phyloP scores from a whole-genome alignment of 2,797 vertebrate species.

The Sebastiscus tertius region DNA sequence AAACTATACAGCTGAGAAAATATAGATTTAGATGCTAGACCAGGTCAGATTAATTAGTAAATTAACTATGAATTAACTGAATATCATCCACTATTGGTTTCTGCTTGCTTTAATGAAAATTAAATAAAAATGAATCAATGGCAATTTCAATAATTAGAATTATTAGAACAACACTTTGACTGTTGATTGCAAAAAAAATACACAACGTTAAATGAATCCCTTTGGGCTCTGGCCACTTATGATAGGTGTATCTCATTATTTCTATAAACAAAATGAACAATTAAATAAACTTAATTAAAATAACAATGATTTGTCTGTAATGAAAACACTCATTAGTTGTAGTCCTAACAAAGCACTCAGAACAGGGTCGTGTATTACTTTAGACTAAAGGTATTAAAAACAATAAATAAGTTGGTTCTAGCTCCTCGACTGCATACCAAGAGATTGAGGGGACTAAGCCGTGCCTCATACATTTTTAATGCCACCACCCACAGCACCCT shows the following conservation, averaged over 20 bases:
- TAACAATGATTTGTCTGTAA: background rate
- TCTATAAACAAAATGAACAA: background rate
- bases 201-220: background rate
- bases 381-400: conserved; percentile 3
- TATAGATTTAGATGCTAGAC: background rate
- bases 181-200: background rate
- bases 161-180: background rate
- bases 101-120: background rate
- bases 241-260: background rate
- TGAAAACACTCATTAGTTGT: background rate
- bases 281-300: background rate
- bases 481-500: conserved; percentile 10
- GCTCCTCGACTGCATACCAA: background rate
- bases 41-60: background rate
- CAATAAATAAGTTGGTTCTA: background rate
- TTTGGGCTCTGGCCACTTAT: background rate
- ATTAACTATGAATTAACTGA: background rate
- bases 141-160: background rate
- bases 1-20: background rate
- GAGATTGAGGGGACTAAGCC: conserved; percentile 10
- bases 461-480: conserved; percentile 49
- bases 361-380: background rate
- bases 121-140: background rate
- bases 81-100: background rate
- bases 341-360: background rate